Base-by-base conservation (phyloP, 2,113 vertebrate genomes). In the Thymallus thymallus region DNA sequence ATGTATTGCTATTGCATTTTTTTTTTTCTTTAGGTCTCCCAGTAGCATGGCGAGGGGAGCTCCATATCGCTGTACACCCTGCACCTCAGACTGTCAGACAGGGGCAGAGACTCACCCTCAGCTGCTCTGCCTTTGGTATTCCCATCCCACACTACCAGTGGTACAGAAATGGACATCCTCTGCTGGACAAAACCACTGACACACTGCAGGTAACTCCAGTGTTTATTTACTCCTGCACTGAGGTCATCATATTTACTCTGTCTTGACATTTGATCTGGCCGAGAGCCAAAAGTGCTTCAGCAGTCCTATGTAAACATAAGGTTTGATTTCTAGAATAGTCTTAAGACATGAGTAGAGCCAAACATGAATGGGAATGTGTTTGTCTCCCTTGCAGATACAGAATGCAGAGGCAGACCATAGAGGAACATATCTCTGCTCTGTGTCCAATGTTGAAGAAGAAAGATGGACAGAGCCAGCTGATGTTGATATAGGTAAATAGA, bases 61-160 rank as follows among this genome's bases (percentile, higher is more conserved):
- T 92, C 0, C 82, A 94, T 60, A 88, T 96, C 0, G 82, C 91
- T 2, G 79, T 91, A 5, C 91, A 94, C 83, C 94, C 94, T 20
- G 84, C 78, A 0, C 73, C 90, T 12, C 90, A 91, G 78, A 79
- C 62, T 0, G 82, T 94, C 30, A 83, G 64, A 68, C 66, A 10
- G 1, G 91, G 90, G 18, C 76, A 85, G 35, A 78, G 85, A 0
- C 58, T 94, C 22, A 87, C 74, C 51, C 92, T 96, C 22, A 82
- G 80, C 48, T 96, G 95, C 48, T 76, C 84, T 72, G 94, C 94
- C 55, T 88, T 95, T 75, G 94, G 95, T 1, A 88, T 93, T 7
- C 95, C 95, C 14, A 77, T 88, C 22, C 95, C 95, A 13, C 72
- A 69, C 41, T 96, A 95, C 78, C 94, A 95, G 87, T 96, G 95